phyloP scores from a whole-genome alignment of 2,113 vertebrate species.

The Cheilinus undulatus region DNA sequence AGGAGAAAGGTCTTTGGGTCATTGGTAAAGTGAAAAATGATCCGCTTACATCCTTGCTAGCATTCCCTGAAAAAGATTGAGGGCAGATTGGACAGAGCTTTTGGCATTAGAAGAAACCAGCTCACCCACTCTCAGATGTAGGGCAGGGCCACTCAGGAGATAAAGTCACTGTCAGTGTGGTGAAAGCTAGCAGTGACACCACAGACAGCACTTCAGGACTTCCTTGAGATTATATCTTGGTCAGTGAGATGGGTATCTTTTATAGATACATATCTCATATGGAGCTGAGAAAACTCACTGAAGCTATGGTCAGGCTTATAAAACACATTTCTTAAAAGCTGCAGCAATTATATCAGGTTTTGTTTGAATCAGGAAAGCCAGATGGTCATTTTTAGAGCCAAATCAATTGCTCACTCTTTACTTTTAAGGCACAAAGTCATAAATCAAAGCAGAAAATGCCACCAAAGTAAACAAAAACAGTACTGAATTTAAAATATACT shows the following conservation, averaged over 20 bases:
- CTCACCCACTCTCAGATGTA: constrained; percentile 46
- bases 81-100: constrained; percentile 57
- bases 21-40: constrained; percentile 60
- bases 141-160: constrained; percentile 50
- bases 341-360: not conserved
- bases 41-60: constrained; percentile 57
- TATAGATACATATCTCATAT: not conserved
- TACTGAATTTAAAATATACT: no score
- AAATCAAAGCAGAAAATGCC: not conserved
- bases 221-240: constrained; percentile 24
- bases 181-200: constrained; percentile 7
- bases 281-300: not conserved
- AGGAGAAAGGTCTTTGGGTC: constrained; percentile 49
- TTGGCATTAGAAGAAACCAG: constrained; percentile 39
- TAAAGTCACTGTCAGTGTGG: constrained; percentile 44
- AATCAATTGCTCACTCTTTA: not conserved
- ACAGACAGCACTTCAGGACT: constrained; percentile 18
- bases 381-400: not conserved
- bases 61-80: constrained; percentile 60
- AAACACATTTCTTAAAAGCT: not conserved
- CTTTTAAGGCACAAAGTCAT: not conserved
- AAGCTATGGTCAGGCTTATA: not conserved
- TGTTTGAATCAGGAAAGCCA: not conserved
- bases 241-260: not conserved
- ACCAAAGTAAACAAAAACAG: not conserved